A percentile compares a stretch with the other conserved stretches of the same genome.
Conservation (phyloP, 2,113 vertebrate species). For the Stegostoma tigrinum region DNA sequence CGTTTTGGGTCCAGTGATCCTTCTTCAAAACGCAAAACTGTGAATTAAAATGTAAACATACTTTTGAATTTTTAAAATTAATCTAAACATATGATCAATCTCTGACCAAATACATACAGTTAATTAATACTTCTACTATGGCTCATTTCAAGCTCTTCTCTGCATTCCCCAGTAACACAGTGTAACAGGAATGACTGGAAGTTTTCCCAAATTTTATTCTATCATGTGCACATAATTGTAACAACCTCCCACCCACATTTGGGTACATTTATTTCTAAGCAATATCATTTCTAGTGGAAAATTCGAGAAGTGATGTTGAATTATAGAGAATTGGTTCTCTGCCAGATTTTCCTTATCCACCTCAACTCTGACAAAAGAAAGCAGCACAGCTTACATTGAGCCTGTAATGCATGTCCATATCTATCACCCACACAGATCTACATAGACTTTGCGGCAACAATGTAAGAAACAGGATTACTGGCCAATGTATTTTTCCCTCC, state of each 20-base stretch:
- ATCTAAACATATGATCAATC: neutral
- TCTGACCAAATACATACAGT: neutral
- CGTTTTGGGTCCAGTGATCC: no score
- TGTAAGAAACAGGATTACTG: neutral
- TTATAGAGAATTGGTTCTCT: neutral
- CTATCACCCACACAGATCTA: neutral
- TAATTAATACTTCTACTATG: neutral
- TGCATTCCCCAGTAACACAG: neutral
- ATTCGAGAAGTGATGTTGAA: neutral
- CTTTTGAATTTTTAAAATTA: neutral
- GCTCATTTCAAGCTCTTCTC: neutral
- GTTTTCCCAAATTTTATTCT: neutral
- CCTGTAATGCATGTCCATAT: neutral
- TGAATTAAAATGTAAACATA: neutral
- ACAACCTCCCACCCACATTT: neutral
- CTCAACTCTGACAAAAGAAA: neutral
- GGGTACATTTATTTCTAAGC: neutral
- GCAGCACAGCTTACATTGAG: neutral
- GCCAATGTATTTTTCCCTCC: neutral
- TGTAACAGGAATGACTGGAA: neutral
- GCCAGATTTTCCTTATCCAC: neutral
- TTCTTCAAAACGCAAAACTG: no score
- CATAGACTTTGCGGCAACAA: neutral
- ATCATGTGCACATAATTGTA: neutral
- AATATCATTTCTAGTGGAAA: neutral